Evolutionary conservation across 2,113 vertebrate genomes (phyloP), one percentile per base, ranked within the genome.

Genomic region (Chaetodon trifascialis): DNA sequence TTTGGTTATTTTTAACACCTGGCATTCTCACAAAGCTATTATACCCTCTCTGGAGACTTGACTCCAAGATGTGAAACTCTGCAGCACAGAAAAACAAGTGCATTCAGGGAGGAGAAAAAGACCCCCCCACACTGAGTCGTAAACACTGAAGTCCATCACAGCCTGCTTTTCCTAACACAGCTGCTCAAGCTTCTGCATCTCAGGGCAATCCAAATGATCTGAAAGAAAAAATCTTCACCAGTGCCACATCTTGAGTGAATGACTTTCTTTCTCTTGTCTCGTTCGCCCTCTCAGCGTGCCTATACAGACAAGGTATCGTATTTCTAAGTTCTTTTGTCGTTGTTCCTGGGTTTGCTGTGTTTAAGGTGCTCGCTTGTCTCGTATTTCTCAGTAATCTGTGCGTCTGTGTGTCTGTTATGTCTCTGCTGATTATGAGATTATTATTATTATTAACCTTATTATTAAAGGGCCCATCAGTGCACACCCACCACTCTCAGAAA

Each of bases 251-350:
- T n/a, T 71, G 17, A 66, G 16, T 65, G 21, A 80, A 62, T 93
- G 64, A 88, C 67, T 25, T 42, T 56, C 25, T 77, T 11, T 54
- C 59, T 88, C 78, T 81, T 89, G 60, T 89, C 74, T 86, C 65
- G 77, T 72, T 86, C 47, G 80, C 54, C 46, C 73, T 80, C 80
- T 78, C 91, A 91, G 93, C 85, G 67, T 76, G 70, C 80, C 76
- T 65, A 40, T 60, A 90, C 58, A 85, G 44, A 75, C 54, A 64
- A 93, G 93, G 93, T 94, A 93, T 93, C 87, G 54, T 34, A n/a
- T 93, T 88, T 74, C 81, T 52, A 55, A 73, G 64, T 84, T 70
- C 15, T 80, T 76, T 73, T 44, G 42, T 44, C 86, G 64, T 78
- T 81, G 8, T 64, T 58, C 0, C 14, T n/a, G 1, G 7, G 5